A percentile compares a stretch with the other conserved stretches of the same genome.
These are phyloP conservation scores for Nannoperca obscura DNA, from an alignment of 2,797 vertebrate species.

Conservation along the genomic window DNA sequence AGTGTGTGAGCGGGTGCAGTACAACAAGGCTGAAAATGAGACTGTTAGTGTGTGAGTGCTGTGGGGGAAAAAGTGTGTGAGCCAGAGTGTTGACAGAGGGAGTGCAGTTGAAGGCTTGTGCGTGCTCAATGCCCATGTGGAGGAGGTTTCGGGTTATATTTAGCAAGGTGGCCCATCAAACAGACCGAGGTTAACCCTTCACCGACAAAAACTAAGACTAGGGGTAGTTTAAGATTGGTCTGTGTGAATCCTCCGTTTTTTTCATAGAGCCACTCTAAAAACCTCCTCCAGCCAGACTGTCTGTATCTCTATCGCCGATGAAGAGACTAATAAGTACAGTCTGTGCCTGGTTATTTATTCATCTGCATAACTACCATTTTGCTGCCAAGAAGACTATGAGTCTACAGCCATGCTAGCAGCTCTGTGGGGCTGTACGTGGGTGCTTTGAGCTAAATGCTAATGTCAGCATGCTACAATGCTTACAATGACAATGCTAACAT, in stretches of 20 bases:
- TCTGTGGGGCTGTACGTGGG: background rate
- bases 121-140: conserved; percentile 68
- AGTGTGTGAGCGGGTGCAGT: conserved; percentile 56
- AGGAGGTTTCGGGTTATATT: conserved; percentile 77
- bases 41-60: conserved; percentile 30
- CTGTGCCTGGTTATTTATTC: conserved; percentile 13
- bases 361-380: conserved; percentile 14
- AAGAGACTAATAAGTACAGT: background rate
- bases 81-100: conserved; percentile 65
- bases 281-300: background rate
- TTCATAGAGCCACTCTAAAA: background rate
- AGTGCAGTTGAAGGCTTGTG: conserved; percentile 72
- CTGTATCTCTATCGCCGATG: background rate
- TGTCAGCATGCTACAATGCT: no score
- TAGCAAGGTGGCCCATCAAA: conserved; percentile 74
- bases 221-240: background rate
- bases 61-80: conserved; percentile 18
- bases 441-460: background rate
- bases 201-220: conserved; percentile 20
- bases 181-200: conserved; percentile 65
- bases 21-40: conserved; percentile 61
- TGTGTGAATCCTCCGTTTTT: conserved; percentile 15
- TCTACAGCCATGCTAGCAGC: background rate
- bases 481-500: no score
- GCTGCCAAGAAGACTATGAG: background rate